Evolutionary conservation across 2,888 invertebrate species (phyloP).

Genomic region (Tetheella fluctuosa): DNA sequence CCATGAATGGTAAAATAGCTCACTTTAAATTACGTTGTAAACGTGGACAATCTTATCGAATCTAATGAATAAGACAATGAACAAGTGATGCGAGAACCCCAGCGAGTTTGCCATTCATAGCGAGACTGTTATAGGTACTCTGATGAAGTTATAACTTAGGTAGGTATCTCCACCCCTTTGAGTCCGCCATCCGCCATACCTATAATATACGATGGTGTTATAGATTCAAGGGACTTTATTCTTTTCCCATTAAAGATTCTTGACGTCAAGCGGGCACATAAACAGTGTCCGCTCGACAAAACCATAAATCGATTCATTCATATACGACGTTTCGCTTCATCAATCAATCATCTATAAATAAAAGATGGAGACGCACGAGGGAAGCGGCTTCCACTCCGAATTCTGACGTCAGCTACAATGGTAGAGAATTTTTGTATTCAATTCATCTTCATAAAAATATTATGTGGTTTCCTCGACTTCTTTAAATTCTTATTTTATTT

Average conservation of each 20-base stretch:
- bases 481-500: constrained; percentile 6
- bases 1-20: background rate
- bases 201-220: constrained; percentile 31
- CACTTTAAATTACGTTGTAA: background rate
- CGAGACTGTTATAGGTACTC: background rate
- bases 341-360: constrained; percentile 78
- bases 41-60: background rate
- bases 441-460: constrained; percentile 27
- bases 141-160: background rate
- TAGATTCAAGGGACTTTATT: constrained; percentile 50
- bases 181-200: background rate
- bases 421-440: constrained; percentile 36
- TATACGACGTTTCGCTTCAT: constrained; percentile 73
- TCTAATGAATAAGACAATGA: background rate
- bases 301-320: constrained; percentile 80
- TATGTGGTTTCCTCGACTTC: background rate
- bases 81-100: background rate
- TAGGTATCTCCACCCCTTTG: background rate
- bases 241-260: constrained; percentile 61
- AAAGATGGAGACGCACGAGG: constrained; percentile 67
- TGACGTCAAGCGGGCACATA: constrained; percentile 72
- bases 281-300: constrained; percentile 66
- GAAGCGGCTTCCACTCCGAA: constrained; percentile 60
- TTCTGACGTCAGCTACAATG: constrained; percentile 68
- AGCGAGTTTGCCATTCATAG: background rate